phyloP scores from a whole-genome alignment of 2,797 vertebrate species.

The Pelochelys cantorii region DNA sequence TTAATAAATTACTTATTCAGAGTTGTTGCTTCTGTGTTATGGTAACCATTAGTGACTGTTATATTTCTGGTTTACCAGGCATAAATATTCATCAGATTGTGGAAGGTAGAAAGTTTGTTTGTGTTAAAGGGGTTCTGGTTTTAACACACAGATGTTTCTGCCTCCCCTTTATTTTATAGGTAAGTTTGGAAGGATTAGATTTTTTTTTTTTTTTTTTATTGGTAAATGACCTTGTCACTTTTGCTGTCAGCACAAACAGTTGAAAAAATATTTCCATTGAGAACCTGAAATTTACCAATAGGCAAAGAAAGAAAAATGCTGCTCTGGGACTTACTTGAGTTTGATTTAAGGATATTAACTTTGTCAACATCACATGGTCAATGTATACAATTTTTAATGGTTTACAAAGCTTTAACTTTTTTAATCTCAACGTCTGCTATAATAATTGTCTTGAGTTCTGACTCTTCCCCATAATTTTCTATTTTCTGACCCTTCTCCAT shows the following conservation, averaged over 20 bases:
- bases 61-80: slow-evolving; percentile 50
- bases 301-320: too few species aligned
- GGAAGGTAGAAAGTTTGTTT: neutral
- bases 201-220: neutral
- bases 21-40: slow-evolving; percentile 44
- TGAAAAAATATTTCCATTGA: neutral
- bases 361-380: too few species aligned
- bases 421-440: too few species aligned
- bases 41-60: slow-evolving; percentile 62
- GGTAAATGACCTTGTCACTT: neutral
- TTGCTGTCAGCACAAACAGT: neutral
- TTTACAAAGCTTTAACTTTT: too few species aligned
- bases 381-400: too few species aligned
- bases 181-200: neutral
- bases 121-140: slow-evolving; percentile 26
- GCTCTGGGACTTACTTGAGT: too few species aligned
- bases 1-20: slow-evolving; percentile 73
- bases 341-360: too few species aligned
- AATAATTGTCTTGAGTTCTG: too few species aligned
- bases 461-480: too few species aligned
- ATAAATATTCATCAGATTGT: slow-evolving; percentile 70
- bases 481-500: too few species aligned
- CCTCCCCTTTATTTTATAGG: slow-evolving; percentile 1
- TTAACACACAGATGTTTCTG: neutral
- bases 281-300: too few species aligned